These are phyloP conservation scores for Pantherophis vulpinus DNA, from an alignment of 2,797 vertebrate genomes.

Conservation along the genomic window DNA sequence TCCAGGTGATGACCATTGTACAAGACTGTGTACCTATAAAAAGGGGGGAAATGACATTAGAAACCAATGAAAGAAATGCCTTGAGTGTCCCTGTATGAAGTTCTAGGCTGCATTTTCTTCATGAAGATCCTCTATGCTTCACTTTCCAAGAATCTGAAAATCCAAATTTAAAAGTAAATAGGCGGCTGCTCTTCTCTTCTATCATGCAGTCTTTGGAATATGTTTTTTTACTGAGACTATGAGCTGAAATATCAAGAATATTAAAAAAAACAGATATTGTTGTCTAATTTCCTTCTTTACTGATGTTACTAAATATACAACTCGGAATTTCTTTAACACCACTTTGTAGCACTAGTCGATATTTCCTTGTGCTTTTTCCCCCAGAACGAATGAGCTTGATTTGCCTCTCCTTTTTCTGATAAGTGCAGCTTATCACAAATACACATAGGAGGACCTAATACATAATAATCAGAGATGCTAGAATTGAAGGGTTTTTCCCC, in stretches of 20 bases:
- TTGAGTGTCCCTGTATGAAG: not conserved
- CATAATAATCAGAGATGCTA: not conserved
- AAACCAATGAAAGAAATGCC: not conserved
- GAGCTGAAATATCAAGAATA: not conserved
- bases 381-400: not conserved
- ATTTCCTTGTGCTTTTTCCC: not conserved
- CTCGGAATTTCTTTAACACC: not conserved
- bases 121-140: not conserved
- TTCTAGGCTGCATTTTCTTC: not conserved
- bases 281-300: not conserved
- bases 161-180: not conserved
- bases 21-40: constrained; percentile 85
- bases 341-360: not conserved
- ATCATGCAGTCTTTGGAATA: not conserved
- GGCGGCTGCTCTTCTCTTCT: not conserved
- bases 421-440: not conserved
- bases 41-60: constrained; percentile 37
- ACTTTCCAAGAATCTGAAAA: not conserved
- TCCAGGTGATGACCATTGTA: constrained; percentile 83
- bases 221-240: not conserved
- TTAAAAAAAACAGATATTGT: not conserved
- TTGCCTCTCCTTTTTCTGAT: not conserved
- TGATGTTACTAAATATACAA: not conserved
- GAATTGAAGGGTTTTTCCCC: not conserved
- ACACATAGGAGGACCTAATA: not conserved